Base-by-base conservation (phyloP, 1,140 invertebrate genomes). In the Ceratina japonica region DNA sequence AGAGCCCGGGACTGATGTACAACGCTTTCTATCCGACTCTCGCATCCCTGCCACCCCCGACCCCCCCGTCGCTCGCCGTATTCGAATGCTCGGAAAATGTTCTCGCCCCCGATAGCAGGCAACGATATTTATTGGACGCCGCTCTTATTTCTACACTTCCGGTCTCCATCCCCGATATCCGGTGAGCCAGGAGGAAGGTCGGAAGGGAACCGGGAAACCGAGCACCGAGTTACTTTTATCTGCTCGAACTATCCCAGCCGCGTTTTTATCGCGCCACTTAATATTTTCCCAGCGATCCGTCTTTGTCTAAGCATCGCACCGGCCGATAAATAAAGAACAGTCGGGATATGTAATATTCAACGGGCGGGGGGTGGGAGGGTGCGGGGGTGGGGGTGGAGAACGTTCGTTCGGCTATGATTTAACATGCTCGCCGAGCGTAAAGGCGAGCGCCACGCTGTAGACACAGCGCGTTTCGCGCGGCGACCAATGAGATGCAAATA, bases 21-120 rank as follows among this genome's bases (percentile, higher is more conserved):
- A 49, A 31, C 58, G 62, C 82, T 84, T 80, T 76, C 72, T 62
- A 75, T 83, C 58, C 44, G 63, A 66, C 61, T n/a, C n/a, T n/a
- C n/a, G n/a, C n/a, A n/a, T n/a, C n/a, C n/a, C n/a, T n/a, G n/a
- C n/a, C n/a, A n/a, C n/a, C n/a, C n/a, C n/a, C n/a, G n/a, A n/a
- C n/a, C n/a, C 68, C 69, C 63, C 12, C 79, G 52, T 75, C 56
- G 7, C 58, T 10, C 22, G 27, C 52, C 51, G 16, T 27, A 24
- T 52, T 37, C 61, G 31, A 68, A 75, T 51, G 13, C 15, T 12
- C 18, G 58, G 20, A 27, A 63, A 63, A 63, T 31, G 52, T 63
- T 62, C 52, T 27, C 27, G 49, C 20, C 13, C 16, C 20, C 37
- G 68, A 72, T 72, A 20, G 58, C 15, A 20, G 8, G 22, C 51